Conservation (phyloP, 2,113 vertebrate species). For the Poeciliopsis occidentalis region DNA sequence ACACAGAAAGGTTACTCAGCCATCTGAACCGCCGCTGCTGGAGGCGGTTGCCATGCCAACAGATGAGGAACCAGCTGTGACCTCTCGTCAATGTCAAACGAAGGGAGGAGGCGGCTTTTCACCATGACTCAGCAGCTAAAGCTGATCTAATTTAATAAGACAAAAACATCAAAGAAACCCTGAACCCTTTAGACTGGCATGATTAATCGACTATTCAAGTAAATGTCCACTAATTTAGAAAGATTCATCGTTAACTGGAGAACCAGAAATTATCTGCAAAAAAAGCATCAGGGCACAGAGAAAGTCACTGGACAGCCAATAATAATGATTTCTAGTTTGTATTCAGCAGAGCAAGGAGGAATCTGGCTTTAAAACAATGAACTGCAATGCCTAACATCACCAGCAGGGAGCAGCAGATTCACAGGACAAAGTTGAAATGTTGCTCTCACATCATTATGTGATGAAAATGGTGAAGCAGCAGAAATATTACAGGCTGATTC, state of each 20-base stretch:
- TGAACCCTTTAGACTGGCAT: no score
- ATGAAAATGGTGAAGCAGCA: neutral
- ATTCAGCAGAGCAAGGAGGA: no score
- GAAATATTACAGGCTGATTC: neutral
- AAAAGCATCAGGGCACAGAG: no score
- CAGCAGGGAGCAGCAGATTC: constrained; percentile 50
- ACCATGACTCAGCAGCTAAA: constrained; percentile 39
- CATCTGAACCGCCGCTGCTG: constrained; percentile 14
- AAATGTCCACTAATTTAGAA: no score
- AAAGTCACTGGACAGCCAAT: no score
- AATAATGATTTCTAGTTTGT: no score
- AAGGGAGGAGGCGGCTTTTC: neutral
- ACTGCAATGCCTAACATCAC: neutral
- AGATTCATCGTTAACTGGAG: no score
- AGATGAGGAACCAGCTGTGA: constrained; percentile 36
- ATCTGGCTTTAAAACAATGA: constrained; percentile 11
- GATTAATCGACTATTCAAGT: no score
- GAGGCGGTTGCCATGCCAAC: constrained; percentile 37
- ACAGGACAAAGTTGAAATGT: neutral
- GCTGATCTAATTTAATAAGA: no score
- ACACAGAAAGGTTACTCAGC: constrained; percentile 23
- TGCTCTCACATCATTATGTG: neutral
- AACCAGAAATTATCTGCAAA: no score
- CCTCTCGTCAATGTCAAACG: constrained; percentile 37
- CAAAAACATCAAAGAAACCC: no score